phyloP scores from a whole-genome alignment of 2,888 invertebrate genomes.

The Myopa tessellatipennis region DNA sequence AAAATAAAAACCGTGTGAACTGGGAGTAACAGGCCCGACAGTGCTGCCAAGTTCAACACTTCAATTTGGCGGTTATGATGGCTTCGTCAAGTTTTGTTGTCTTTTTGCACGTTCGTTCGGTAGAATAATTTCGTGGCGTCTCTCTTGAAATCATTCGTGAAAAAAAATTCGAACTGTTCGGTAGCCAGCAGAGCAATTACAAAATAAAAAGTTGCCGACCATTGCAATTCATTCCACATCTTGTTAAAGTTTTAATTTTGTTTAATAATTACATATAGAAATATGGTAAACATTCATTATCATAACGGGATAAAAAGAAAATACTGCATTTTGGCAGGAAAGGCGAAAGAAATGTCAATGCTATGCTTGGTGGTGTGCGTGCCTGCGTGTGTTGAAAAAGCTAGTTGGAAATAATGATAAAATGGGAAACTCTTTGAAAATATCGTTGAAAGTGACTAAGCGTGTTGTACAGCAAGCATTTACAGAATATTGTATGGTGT shows the following conservation, averaged over 20 bases:
- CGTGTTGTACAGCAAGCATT: not conserved
- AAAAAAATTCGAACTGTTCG: slow-evolving; percentile 59
- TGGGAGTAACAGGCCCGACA: not conserved
- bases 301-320: not conserved
- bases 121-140: slow-evolving; percentile 56
- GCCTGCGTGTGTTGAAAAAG: slow-evolving; percentile 44
- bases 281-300: slow-evolving; percentile 46
- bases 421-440: slow-evolving; percentile 12
- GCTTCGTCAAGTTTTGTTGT: slow-evolving; percentile 46
- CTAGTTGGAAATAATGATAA: slow-evolving; percentile 15
- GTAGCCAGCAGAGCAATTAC: slow-evolving; percentile 42
- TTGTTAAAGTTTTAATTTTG: slow-evolving; percentile 41
- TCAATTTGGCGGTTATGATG: slow-evolving; percentile 37
- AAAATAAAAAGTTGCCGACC: slow-evolving; percentile 24
- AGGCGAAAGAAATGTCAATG: slow-evolving; percentile 32
- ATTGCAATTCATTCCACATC: slow-evolving; percentile 47
- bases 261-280: slow-evolving; percentile 29
- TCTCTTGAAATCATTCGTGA: slow-evolving; percentile 61
- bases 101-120: slow-evolving; percentile 47
- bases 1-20: too few relatives aligned
- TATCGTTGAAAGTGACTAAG: slow-evolving; percentile 18
- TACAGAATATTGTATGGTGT: not conserved
- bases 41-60: slow-evolving; percentile 38
- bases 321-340: not conserved
- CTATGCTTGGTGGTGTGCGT: slow-evolving; percentile 42